phyloP scores from a whole-genome alignment of 2,888 invertebrate species.

The Margaritifera margaritifera region DNA sequence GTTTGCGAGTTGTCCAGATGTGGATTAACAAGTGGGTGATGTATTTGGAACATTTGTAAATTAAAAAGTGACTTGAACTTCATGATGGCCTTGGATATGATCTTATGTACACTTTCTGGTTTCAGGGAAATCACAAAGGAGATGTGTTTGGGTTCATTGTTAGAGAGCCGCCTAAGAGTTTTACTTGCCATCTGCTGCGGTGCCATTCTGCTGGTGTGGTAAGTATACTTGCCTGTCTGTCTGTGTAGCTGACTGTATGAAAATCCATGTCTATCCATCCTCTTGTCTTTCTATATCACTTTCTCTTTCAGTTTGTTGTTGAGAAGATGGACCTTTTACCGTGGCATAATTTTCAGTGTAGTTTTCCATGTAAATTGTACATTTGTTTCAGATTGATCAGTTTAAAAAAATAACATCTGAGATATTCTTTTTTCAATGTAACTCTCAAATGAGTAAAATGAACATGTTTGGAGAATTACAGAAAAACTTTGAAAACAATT shows the following conservation, averaged over 20 bases:
- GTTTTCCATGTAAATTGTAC: no score
- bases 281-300: no score
- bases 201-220: slow-evolving; percentile 83
- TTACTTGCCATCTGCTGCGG: slow-evolving; percentile 90
- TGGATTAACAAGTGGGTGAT: background rate
- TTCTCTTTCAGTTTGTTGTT: no score
- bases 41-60: background rate
- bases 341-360: no score
- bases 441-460: no score
- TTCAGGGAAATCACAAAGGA: slow-evolving; percentile 82
- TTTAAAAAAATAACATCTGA: no score
- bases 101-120: slow-evolving; percentile 18
- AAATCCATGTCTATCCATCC: no score
- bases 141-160: slow-evolving; percentile 97
- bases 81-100: background rate
- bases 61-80: background rate
- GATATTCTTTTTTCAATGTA: no score
- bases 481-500: no score
- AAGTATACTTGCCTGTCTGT: slow-evolving; percentile 38
- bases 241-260: background rate
- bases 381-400: no score
- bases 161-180: slow-evolving; percentile 81
- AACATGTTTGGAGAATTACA: no score
- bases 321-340: no score
- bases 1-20: background rate